phyloP scores from a whole-genome alignment of 2,888 invertebrate species.

The Endotricha flammealis region DNA sequence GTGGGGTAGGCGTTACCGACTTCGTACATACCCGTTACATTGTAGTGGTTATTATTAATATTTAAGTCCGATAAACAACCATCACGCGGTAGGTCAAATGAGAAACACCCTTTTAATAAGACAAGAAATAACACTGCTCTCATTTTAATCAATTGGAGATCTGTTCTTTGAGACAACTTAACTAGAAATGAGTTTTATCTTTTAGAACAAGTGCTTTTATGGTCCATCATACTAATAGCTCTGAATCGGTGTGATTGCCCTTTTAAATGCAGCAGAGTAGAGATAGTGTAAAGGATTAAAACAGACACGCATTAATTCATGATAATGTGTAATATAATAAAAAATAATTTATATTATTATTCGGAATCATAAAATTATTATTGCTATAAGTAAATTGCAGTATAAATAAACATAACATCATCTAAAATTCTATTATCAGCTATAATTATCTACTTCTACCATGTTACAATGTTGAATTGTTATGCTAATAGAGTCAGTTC shows the following conservation, averaged over 20 bases:
- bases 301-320: conserved; percentile 2
- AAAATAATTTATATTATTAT: conserved; percentile 1
- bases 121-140: conserved; percentile 19
- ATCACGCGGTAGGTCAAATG: conserved; percentile 50
- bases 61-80: conserved; percentile 42
- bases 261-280: background rate
- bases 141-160: background rate
- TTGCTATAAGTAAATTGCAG: background rate
- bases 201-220: too few relatives aligned
- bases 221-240: too few relatives aligned
- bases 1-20: conserved; percentile 45
- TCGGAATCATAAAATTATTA: conserved; percentile 1
- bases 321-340: conserved; percentile 10
- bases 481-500: too few relatives aligned
- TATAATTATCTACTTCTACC: too few relatives aligned
- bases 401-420: background rate
- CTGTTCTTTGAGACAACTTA: conserved; percentile 2
- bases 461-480: too few relatives aligned
- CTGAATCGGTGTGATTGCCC: background rate
- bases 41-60: conserved; percentile 48
- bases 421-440: too few relatives aligned
- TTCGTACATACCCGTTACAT: conserved; percentile 37
- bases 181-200: too few relatives aligned
- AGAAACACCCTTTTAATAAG: conserved; percentile 24
- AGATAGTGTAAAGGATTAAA: too few relatives aligned